These are phyloP conservation scores for Henicopernis longicauda DNA, from an alignment of 2,113 vertebrate genomes.

Conservation along the genomic window DNA sequence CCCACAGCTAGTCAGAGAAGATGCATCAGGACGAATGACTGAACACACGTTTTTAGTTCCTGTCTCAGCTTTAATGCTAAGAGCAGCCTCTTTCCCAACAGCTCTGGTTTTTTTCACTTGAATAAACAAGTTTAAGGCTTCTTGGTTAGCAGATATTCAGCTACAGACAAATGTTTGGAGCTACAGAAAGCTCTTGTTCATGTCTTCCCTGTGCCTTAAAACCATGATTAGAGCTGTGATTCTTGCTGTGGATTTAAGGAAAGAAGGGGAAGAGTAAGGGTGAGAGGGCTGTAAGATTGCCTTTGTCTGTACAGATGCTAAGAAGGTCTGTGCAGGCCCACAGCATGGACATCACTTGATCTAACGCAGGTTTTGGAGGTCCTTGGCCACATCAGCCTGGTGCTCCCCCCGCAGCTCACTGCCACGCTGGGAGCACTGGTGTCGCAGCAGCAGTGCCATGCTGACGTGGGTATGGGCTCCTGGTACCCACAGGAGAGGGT, in stretches of 20 bases:
- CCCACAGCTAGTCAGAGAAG: not conserved
- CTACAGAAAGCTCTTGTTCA: not conserved
- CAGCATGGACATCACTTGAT: not conserved
- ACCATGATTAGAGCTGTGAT: not conserved
- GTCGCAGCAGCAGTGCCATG: fast-evolving
- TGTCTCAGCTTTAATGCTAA: not conserved
- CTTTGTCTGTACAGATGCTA: not conserved
- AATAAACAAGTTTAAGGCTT: not conserved
- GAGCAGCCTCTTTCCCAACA: not conserved
- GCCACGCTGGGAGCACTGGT: not conserved
- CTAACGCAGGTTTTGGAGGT: not conserved
- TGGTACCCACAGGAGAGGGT: not conserved
- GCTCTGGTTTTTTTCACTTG: not conserved
- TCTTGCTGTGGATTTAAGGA: not conserved
- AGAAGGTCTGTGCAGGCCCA: not conserved
- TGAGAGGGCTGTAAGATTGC: not conserved
- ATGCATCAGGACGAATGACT: not conserved
- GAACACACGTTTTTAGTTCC: not conserved
- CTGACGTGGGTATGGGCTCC: fast-evolving
- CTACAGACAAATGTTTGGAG: not conserved
- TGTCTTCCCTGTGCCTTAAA: not conserved
- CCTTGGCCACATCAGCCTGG: not conserved
- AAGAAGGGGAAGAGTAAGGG: not conserved
- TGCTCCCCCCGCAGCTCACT: not conserved
- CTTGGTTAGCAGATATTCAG: not conserved